Evolutionary conservation across 2,888 invertebrate genomes (phyloP), one percentile per base, ranked within the genome.

Genomic region (Pollenia amentaria): DNA sequence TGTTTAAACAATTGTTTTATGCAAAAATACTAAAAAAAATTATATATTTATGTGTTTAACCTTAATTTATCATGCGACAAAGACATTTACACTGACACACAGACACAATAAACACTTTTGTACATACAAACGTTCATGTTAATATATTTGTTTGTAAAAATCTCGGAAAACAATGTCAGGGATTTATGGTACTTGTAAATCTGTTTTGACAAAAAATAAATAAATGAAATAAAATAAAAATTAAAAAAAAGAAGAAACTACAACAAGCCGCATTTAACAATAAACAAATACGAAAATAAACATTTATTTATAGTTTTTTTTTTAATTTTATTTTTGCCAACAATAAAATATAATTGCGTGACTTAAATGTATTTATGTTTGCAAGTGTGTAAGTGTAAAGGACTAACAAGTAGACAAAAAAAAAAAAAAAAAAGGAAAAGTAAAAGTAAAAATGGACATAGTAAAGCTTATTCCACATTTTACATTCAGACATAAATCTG

Each of bases 291-390:
- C 14, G 72, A 38, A 65, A 21, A 55, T 29, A 46, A 51, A 57
- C 42, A 72, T 67, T 75, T 70, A 70, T 83, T 76, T 69, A 46
- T 55, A 64, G 14, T 12, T n/a, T 44, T 65, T 53, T 42, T 18
- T 42, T 4, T 70, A 29, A 3, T 18, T 57, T 57, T 73, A 44
- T 65, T 64, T 53, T 78, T 67, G 12, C 67, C 21, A 53, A 77
- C 72, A 77, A 73, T 70, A 81, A 85, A 65, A 77, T 75, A 82
- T 60, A 83, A 80, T 80, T 83, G 79, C 79, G 79, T 87, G 83
- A 83, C 76, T 76, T 65, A 69, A 73, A 69, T 55, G 48, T 51
- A 16, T 69, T 62, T 79, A n/a, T 77, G 65, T 77, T 10, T 12
- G 8, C 44, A 2, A 62, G 18, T 60, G 16, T 14, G 29, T 14